These are phyloP conservation scores for Pogonophryne albipinna DNA, from an alignment of 2,797 vertebrate genomes.

Conservation along the genomic window DNA sequence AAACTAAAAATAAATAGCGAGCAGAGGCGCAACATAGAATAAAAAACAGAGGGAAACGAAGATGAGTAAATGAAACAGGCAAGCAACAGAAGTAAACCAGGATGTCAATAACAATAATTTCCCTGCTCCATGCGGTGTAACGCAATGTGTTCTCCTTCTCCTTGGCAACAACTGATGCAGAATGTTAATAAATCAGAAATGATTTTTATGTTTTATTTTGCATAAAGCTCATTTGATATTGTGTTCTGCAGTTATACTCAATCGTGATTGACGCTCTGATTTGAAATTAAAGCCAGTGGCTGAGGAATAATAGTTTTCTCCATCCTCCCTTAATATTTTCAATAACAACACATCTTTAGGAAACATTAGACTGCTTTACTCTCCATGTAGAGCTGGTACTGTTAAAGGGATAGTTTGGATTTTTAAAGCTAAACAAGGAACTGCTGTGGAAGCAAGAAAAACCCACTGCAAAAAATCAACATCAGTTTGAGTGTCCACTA, in stretches of 20 bases:
- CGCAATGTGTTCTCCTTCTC: constrained; percentile 30
- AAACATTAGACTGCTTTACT: not conserved
- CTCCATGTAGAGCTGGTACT: no score
- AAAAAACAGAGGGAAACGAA: constrained; percentile 18
- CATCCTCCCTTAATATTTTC: not conserved
- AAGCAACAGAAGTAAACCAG: constrained; percentile 42
- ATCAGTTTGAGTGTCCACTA: no score
- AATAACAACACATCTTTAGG: not conserved
- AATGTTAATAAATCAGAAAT: constrained; percentile 27
- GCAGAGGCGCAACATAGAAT: constrained; percentile 8
- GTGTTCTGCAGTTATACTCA: not conserved
- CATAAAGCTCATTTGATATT: constrained; percentile 1
- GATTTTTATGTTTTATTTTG: constrained; percentile 13
- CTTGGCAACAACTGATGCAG: constrained; percentile 18
- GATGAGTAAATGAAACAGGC: constrained; percentile 1
- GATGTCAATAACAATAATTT: constrained; percentile 61
- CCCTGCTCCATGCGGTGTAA: constrained; percentile 37
- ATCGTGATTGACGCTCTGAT: constrained; percentile 15
- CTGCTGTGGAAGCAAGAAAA: no score
- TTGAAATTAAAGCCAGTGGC: not conserved
- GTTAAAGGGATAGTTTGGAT: no score
- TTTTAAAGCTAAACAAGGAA: no score
- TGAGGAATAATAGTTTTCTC: not conserved
- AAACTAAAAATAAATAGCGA: constrained; percentile 40
- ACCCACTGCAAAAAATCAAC: no score